Conservation (phyloP, 1,140 invertebrate species). For the Ceratosolen fusciceps region DNA sequence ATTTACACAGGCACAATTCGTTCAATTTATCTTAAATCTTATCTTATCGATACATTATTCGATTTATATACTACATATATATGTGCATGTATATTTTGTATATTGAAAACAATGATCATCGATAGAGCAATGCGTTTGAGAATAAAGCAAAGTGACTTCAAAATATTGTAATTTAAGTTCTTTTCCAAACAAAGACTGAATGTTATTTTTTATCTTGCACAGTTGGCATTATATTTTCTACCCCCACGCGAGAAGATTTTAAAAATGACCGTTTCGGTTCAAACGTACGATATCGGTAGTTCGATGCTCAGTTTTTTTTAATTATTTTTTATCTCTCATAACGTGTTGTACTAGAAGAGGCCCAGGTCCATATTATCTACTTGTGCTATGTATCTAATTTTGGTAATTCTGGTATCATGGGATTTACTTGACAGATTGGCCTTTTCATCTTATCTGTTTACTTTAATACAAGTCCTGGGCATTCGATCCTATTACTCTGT, state of each 20-base stretch:
- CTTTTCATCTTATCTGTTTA: not conserved
- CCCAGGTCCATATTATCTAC: not conserved
- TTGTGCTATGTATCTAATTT: not conserved
- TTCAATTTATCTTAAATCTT: too few relatives aligned
- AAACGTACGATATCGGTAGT: not conserved
- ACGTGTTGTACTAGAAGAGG: not conserved
- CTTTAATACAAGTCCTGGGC: not conserved
- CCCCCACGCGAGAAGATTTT: not conserved
- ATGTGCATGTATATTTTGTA: too few relatives aligned
- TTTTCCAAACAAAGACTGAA: too few relatives aligned
- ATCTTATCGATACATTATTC: too few relatives aligned
- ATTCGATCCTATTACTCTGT: not conserved
- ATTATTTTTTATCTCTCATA: not conserved
- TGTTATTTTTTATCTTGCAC: not conserved
- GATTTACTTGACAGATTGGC: not conserved
- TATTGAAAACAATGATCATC: too few relatives aligned
- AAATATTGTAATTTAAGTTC: too few relatives aligned
- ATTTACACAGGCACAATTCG: too few relatives aligned
- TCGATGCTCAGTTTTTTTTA: constrained; percentile 6
- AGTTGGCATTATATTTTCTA: constrained; percentile 7
- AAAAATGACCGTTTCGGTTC: constrained; percentile 40
- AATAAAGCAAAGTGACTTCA: too few relatives aligned
- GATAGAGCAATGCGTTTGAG: too few relatives aligned
- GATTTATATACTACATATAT: too few relatives aligned
- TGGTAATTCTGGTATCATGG: not conserved